Evolutionary conservation across 2,888 invertebrate genomes (phyloP).

Genomic region (Diabrotica balteata): DNA sequence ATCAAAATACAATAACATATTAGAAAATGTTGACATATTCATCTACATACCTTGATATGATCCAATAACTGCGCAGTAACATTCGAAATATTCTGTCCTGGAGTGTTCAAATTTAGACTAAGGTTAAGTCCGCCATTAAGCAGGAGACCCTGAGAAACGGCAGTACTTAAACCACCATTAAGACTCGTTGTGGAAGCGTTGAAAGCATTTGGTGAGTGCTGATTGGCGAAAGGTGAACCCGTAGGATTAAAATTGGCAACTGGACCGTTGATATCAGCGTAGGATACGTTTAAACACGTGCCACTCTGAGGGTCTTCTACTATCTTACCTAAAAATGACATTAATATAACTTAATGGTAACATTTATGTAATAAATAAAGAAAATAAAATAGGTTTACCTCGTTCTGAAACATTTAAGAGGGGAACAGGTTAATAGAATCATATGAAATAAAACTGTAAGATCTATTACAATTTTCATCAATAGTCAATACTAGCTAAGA

Average conservation of each 20-base stretch:
- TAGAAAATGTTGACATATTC: too few species aligned
- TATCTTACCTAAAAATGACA: constrained; percentile 74
- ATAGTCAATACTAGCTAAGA: too few species aligned
- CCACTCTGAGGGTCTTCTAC: constrained; percentile 97
- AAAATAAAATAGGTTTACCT: too few species aligned
- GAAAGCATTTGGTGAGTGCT: constrained; percentile 67
- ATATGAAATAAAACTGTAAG: too few species aligned
- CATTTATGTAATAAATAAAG: too few species aligned
- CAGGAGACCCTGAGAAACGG: constrained; percentile 73
- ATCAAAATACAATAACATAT: too few species aligned
- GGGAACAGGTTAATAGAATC: too few species aligned
- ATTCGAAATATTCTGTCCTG: constrained; percentile 76
- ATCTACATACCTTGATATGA: constrained; percentile 76
- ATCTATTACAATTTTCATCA: too few species aligned
- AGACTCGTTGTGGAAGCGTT: constrained; percentile 56
- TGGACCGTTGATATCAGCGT: constrained; percentile 94
- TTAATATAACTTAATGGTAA: neutral
- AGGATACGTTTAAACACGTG: constrained; percentile 94
- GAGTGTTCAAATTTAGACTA: constrained; percentile 79
- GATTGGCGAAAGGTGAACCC: constrained; percentile 91
- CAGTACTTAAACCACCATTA: constrained; percentile 50
- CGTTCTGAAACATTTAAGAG: too few species aligned
- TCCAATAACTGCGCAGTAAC: constrained; percentile 85
- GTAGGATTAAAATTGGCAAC: constrained; percentile 96
- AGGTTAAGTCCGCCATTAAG: constrained; percentile 71